phyloP scores from a whole-genome alignment of 2,888 invertebrate genomes.

The Tubulanus polymorphus region DNA sequence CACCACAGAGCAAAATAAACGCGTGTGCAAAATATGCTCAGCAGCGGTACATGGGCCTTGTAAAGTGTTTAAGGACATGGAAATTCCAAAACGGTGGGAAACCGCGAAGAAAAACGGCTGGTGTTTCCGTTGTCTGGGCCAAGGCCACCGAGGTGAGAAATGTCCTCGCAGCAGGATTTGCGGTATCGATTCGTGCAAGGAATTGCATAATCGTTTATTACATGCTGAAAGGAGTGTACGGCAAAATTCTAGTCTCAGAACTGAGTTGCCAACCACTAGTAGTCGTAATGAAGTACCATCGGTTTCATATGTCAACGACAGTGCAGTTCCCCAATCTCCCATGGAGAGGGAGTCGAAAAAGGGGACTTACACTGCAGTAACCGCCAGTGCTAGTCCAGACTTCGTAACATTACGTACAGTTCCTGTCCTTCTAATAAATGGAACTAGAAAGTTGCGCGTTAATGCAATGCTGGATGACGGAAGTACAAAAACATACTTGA shows the following conservation, averaged over 20 bases:
- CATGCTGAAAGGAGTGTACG: no score
- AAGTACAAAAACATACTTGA: conserved; percentile 8
- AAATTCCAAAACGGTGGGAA: neutral
- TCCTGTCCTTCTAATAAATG: conserved; percentile 2
- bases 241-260: no score
- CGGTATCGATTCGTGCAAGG: neutral
- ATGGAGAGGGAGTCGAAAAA: neutral
- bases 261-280: no score
- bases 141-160: neutral
- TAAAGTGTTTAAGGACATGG: neutral
- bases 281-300: no score
- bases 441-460: neutral
- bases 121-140: neutral
- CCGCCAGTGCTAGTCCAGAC: neutral
- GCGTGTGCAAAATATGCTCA: no score
- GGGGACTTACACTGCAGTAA: neutral
- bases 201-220: neutral
- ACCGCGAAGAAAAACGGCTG: neutral
- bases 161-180: neutral
- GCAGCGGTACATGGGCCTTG: no score
- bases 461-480: conserved; percentile 8
- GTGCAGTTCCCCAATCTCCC: no score
- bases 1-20: neutral
- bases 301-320: no score
- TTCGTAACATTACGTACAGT: conserved; percentile 2